Evolutionary conservation across 2,113 vertebrate genomes (phyloP).

Genomic region (Rhea pennata): DNA sequence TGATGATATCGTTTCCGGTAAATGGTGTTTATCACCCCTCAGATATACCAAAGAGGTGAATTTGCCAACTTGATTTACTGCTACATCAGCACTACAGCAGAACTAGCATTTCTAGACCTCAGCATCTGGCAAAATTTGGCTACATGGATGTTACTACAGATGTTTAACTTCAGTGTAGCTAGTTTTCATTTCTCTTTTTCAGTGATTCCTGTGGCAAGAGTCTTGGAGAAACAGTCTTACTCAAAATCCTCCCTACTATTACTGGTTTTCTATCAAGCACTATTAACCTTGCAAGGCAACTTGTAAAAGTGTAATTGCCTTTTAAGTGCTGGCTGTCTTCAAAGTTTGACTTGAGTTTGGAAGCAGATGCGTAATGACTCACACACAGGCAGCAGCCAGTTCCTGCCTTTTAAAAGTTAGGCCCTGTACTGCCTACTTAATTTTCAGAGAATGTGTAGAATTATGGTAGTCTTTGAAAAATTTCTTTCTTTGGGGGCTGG

Average conservation of each 20-base stretch:
- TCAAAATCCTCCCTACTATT: background rate
- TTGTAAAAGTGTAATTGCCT: background rate
- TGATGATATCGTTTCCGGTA: background rate
- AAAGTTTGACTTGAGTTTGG: background rate
- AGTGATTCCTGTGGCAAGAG: background rate
- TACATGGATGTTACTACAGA: background rate
- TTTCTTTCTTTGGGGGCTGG: background rate
- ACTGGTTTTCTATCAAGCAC: background rate
- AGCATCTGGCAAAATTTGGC: background rate
- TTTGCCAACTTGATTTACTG: background rate
- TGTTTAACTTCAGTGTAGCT: background rate
- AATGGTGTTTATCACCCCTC: background rate
- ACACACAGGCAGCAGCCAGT: background rate
- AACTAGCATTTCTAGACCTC: background rate
- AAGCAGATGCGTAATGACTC: background rate
- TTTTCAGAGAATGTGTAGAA: background rate
- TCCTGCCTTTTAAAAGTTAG: background rate
- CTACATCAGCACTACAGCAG: background rate
- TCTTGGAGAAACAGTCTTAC: background rate
- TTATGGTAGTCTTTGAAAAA: background rate
- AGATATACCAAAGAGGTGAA: background rate
- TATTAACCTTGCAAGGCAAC: background rate
- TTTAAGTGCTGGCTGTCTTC: background rate
- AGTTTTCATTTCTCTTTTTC: background rate
- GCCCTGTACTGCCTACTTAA: background rate